A percentile compares a stretch with the other conserved stretches of the same genome.
phyloP scores from a whole-genome alignment of 23 tunicate species.

The Trididemnum nubilum region DNA sequence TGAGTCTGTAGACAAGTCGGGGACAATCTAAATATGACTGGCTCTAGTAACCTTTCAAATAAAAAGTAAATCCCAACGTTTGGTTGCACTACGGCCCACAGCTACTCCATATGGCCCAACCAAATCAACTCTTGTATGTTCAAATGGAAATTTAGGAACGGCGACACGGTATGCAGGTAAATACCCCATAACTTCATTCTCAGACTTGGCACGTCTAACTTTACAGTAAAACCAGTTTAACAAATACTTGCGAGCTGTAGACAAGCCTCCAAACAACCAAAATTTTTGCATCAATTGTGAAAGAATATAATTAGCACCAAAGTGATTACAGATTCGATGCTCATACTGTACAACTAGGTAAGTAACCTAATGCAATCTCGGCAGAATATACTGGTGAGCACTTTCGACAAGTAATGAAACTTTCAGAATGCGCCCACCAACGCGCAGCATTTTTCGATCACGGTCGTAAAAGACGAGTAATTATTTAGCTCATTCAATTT shows the following conservation, averaged over 20 bases:
- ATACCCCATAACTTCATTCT: slow-evolving; percentile 8
- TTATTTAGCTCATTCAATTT: slow-evolving; percentile 10
- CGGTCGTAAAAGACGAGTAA: slow-evolving; percentile 12
- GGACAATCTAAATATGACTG: slow-evolving; percentile 27
- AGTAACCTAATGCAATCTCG: slow-evolving; percentile 4
- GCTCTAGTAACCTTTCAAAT: slow-evolving; percentile 29
- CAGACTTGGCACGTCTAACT: slow-evolving; percentile 3
- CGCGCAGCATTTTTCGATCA: not conserved
- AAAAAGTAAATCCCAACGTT: slow-evolving; percentile 16
- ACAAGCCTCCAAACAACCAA: slow-evolving; percentile 17
- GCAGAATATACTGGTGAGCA: slow-evolving; percentile 12
- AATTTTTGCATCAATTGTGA: slow-evolving; percentile 8
- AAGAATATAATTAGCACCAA: slow-evolving; percentile 23
- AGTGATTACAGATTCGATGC: slow-evolving; percentile 9
- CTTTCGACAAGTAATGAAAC: not conserved
- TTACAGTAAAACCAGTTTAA: slow-evolving; percentile 11
- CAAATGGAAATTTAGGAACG: slow-evolving; percentile 25
- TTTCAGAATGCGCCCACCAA: slow-evolving; percentile 23
- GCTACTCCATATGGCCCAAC: not conserved
- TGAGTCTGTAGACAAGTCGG: slow-evolving; percentile 20
- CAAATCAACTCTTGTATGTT: slow-evolving; percentile 18
- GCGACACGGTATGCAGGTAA: slow-evolving; percentile 16
- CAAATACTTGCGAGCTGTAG: slow-evolving; percentile 2
- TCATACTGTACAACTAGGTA: not conserved
- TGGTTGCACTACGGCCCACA: slow-evolving; percentile 1